Evolutionary conservation across 2,797 vertebrate species (phyloP), one percentile per base, ranked within the genome.

Genomic region (Pagetopsis macropterus): DNA sequence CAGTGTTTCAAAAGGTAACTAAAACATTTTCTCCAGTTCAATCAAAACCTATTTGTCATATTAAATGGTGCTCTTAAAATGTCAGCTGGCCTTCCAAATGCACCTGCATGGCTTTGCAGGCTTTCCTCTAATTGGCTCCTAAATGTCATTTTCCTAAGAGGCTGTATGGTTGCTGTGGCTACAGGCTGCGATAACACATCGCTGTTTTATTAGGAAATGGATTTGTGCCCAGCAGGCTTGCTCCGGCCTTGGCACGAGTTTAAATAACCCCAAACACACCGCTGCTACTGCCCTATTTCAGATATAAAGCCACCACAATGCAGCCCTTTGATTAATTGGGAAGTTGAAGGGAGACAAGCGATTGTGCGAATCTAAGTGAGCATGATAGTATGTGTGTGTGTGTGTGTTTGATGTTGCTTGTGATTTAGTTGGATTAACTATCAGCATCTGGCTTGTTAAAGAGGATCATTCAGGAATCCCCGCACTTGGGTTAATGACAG

Each of bases 371-470:
- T 61, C 68, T 21, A 37, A 48, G 55, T 74, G 54, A 55, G 61
- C 23, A 5, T 23, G 19, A 52, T 17, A 12, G 23, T 50, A 23
- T 21, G 55, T 19, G 64, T 33, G 51, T 37, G 17, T 62, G 10
- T 48, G 45, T 62, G 52, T 66, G 31, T 78, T 37, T 74, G 16
- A 48, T 70, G 70, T 77, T 54, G 58, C 67, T 41, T 51, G 46
- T 58, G 71, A 70, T 48, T 74, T 27, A 55, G 79, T 58, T 79
- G 70, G 77, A 76, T 76, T 84, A 76, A 65, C 63, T 74, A 59
- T 80, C 65, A 81, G 74, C 74, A 79, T 84, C 77, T 86, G 74
- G 64, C 65, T 81, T 72, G 50, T 78, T 84, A 80, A 86, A 83
- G 58, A 73, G 58, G 70, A 83, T 85, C 76, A 78, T 45, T 79